Conservation (phyloP, 2,888 invertebrate species). For the Andricus curvator region DNA sequence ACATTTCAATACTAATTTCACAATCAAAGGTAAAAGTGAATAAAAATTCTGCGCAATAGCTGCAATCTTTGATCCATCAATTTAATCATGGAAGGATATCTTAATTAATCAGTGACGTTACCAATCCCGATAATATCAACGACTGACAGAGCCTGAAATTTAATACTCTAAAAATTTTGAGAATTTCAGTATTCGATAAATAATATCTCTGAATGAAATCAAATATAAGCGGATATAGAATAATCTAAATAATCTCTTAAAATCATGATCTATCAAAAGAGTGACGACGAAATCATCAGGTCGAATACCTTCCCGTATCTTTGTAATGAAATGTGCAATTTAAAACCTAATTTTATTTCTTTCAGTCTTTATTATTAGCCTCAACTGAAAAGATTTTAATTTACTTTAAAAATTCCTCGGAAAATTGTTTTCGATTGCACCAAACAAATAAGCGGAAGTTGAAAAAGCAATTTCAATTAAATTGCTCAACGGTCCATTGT, state of each 20-base stretch:
- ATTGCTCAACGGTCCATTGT: not conserved
- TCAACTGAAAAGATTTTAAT: not conserved
- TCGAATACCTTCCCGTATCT: too few relatives aligned
- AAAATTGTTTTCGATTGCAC: not conserved
- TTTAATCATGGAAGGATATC: not conserved
- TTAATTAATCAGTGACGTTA: not conserved
- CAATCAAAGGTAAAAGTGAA: not conserved
- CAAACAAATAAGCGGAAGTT: not conserved
- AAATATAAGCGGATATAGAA: conserved; percentile 8
- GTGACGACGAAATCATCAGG: not conserved
- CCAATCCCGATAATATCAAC: not conserved
- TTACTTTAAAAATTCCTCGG: not conserved
- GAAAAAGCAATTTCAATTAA: conserved; percentile 16
- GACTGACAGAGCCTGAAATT: not conserved
- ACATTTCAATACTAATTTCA: not conserved
- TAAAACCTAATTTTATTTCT: too few relatives aligned
- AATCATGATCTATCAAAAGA: not conserved
- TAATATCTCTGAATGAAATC: conserved; percentile 6
- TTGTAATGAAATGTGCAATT: too few relatives aligned
- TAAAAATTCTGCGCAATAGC: not conserved
- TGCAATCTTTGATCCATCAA: not conserved
- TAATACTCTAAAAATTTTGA: not conserved
- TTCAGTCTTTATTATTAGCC: not conserved
- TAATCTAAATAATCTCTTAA: not conserved
- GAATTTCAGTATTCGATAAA: not conserved